Base-by-base conservation (phyloP, 2,888 invertebrate species). In the Aphodius granarius region DNA sequence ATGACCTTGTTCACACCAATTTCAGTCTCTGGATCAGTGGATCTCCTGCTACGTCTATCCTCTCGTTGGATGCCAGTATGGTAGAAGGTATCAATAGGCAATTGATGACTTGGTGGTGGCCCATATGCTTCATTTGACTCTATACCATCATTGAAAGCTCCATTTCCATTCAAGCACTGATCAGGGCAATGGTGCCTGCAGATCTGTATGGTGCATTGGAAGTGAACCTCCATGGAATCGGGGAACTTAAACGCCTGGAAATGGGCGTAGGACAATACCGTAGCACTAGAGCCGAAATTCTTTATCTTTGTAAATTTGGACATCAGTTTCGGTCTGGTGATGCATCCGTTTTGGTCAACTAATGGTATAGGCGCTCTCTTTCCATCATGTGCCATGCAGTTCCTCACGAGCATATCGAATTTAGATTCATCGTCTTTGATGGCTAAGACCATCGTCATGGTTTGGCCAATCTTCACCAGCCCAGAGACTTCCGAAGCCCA, bases 171-270 rank as follows among this genome's bases (percentile, higher is more conserved):
- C 0, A 95, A 93, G 84, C 97, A 97, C 84, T 97, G 97, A 80
- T 97, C 97, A 0, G 97, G 97, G 83, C 97, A 97, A 82, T 96
- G 94, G 83, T 96, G 95, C 81, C 97, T 91, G 86, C 97, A 97
- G 83, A 97, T 97, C 86, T 97, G 97, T 79, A 97, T 97, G 23
- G 97, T 97, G 86, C 97, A 97, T 86, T 97, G 96, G 90, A 97
- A 97, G 86, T 97, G 97, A 0, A 97, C 97, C 86, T 97, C 97
- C 97, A 97, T 97, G 0, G 96, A 96, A 84, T 97, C 97, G 0
- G 97, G 97, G 89, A 97, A 97, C 85, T 97, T 97, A 88, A 97
- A 97, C 0, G 97, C 97, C 88, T 97, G 96, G 91, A 97, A 97
- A 86, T 96, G 95, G 0, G 97, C 96, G 84, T 97, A 97, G 0